Conservation (phyloP, 1,140 invertebrate species). For the Campoletis sonorensis region DNA sequence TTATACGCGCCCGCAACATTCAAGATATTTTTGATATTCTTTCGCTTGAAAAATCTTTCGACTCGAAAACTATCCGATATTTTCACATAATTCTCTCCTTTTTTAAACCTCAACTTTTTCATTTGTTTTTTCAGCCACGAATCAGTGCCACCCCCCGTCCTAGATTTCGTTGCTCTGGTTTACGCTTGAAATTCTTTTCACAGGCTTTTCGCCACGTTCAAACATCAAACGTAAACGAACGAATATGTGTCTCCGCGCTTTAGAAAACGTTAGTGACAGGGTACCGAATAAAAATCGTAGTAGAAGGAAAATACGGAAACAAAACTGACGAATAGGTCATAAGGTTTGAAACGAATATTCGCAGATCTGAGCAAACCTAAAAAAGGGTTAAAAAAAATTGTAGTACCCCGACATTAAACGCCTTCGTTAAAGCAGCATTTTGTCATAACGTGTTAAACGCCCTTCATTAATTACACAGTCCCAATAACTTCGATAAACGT, state of each 20-base stretch:
- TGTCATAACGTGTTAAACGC: no score
- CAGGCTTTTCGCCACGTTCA: slow-evolving; percentile 36
- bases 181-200: slow-evolving; percentile 34
- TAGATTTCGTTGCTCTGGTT: slow-evolving; percentile 26
- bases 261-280: neutral
- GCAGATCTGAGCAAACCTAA: no score
- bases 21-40: no score
- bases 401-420: no score
- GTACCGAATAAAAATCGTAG: neutral
- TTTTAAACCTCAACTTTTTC: neutral
- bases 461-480: no score
- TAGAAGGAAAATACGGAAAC: neutral
- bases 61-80: neutral
- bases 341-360: no score
- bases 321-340: no score
- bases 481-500: no score
- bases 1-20: no score
- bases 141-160: neutral
- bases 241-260: neutral
- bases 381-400: no score
- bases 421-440: no score
- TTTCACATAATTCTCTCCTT: neutral
- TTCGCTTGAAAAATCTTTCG: neutral
- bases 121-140: neutral
- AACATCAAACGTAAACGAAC: slow-evolving; percentile 55